phyloP scores from a whole-genome alignment of 2,888 invertebrate genomes.

The Pecten maximus region DNA sequence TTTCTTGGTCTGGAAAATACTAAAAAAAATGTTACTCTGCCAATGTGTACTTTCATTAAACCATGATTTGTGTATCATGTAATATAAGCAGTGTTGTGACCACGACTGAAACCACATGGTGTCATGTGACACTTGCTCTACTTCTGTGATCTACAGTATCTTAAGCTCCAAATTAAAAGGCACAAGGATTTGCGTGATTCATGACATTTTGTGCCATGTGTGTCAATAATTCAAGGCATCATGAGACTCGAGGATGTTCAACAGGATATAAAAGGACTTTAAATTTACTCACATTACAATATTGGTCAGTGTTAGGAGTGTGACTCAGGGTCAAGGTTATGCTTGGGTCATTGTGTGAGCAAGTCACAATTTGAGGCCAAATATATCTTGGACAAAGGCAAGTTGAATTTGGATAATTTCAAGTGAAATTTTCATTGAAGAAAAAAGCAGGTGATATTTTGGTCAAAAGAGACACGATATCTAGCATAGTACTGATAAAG shows the following conservation, averaged over 20 bases:
- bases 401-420: background rate
- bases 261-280: too few species aligned
- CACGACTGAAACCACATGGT: background rate
- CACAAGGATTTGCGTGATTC: too few species aligned
- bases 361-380: background rate
- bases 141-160: too few species aligned
- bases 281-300: background rate
- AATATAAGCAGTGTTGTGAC: background rate
- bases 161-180: too few species aligned
- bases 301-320: background rate
- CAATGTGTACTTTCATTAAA: background rate
- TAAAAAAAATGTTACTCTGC: background rate
- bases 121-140: background rate
- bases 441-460: background rate
- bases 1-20: background rate
- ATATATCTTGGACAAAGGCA: background rate
- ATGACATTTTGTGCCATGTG: too few species aligned
- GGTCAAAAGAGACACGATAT: conserved; percentile 14
- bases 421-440: background rate
- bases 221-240: background rate
- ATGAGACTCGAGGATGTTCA: background rate
- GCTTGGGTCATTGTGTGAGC: background rate
- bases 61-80: background rate
- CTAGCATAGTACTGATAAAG: too few species aligned
- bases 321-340: background rate